These are phyloP conservation scores for Caenorhabditis becei DNA, from an alignment of 2,888 invertebrate species.

Conservation along the genomic window DNA sequence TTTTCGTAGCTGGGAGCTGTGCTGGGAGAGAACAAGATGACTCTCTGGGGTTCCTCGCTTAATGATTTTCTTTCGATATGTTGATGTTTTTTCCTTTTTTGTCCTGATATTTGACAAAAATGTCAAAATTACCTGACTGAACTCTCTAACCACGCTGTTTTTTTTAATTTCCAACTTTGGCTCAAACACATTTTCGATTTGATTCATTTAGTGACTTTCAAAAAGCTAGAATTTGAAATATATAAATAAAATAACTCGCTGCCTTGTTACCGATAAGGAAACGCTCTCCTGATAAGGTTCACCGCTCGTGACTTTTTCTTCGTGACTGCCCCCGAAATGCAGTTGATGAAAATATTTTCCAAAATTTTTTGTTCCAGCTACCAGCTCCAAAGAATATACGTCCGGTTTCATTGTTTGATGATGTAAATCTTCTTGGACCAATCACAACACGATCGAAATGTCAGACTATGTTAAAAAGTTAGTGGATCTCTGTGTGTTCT, in stretches of 20 bases:
- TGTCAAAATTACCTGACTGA: too few species aligned
- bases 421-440: background rate
- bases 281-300: conserved; percentile 4
- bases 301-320: background rate
- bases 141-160: too few species aligned
- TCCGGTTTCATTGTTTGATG: background rate
- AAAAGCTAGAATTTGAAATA: too few species aligned
- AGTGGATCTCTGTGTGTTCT: conserved; percentile 6
- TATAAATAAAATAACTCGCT: too few species aligned
- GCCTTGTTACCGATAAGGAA: background rate
- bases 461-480: conserved; percentile 28
- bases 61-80: background rate
- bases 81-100: background rate
- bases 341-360: background rate
- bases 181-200: too few species aligned
- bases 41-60: background rate
- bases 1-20: background rate
- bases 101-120: too few species aligned
- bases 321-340: conserved; percentile 10
- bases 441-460: background rate
- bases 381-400: background rate
- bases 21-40: background rate
- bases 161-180: too few species aligned
- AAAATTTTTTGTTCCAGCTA: background rate
- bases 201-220: too few species aligned